phyloP scores from a whole-genome alignment of 2,888 invertebrate genomes.

The Pseudanteris insignis region DNA sequence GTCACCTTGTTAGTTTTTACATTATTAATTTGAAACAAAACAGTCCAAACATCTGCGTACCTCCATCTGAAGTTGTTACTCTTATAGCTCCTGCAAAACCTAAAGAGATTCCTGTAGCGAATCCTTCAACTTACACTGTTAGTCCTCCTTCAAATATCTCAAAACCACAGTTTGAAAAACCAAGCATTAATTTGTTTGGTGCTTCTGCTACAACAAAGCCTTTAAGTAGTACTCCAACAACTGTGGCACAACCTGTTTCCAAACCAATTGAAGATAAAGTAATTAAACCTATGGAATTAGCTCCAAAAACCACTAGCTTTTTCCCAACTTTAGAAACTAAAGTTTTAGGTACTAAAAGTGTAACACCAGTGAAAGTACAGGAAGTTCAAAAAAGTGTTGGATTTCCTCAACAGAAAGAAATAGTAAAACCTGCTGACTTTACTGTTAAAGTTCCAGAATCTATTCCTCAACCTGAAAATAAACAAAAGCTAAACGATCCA shows the following conservation, averaged over 20 bases:
- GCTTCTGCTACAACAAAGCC: constrained; percentile 18
- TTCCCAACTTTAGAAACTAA: constrained; percentile 2
- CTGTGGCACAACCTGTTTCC: not conserved
- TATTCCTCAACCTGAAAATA: constrained; percentile 6
- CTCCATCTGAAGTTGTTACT: constrained; percentile 66
- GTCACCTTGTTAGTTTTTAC: constrained; percentile 76
- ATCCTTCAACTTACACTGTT: constrained; percentile 48
- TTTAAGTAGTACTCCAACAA: not conserved
- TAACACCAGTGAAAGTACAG: not conserved
- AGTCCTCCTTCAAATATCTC: constrained; percentile 57
- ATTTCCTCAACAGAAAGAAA: constrained; percentile 19
- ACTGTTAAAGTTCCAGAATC: constrained; percentile 11
- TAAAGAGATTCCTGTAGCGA: constrained; percentile 52
- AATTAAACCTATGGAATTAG: not conserved
- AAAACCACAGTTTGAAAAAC: constrained; percentile 35
- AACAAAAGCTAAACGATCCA: constrained; percentile 25
- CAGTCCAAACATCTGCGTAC: constrained; percentile 71
- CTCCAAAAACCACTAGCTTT: constrained; percentile 1
- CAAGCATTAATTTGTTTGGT: constrained; percentile 49
- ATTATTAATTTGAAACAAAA: constrained; percentile 76
- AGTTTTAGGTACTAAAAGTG: not conserved
- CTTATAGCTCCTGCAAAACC: constrained; percentile 34
- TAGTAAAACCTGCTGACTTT: constrained; percentile 11
- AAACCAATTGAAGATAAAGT: constrained; percentile 3
- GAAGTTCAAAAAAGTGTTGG: constrained; percentile 11